Conservation (phyloP, 1,140 invertebrate genomes). For the Papilio aristodemus region DNA sequence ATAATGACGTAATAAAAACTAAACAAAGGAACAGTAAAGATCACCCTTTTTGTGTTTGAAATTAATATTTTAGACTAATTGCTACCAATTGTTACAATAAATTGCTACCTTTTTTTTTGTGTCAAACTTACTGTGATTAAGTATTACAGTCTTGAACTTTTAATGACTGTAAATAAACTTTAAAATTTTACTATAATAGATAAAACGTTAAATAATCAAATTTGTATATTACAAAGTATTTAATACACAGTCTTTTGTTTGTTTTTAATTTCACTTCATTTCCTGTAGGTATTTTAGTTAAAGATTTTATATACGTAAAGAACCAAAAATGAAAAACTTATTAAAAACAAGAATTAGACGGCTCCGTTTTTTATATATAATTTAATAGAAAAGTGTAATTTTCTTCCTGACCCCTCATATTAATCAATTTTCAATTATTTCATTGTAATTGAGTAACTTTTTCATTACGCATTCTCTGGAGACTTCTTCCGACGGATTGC, state of each 20-base stretch:
- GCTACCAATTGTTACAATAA: background rate
- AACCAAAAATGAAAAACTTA: background rate
- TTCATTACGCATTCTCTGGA: slow-evolving; percentile 16
- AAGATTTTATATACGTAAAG: background rate
- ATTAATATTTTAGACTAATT: background rate
- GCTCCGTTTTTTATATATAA: background rate
- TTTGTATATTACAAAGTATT: no score
- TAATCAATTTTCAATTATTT: slow-evolving; percentile 22
- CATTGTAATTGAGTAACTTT: slow-evolving; percentile 21
- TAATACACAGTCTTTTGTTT: no score
- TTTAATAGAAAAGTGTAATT: slow-evolving; percentile 7
- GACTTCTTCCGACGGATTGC: slow-evolving; percentile 10
- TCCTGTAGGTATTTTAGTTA: background rate
- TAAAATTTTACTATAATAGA: no score
- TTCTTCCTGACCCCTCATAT: slow-evolving; percentile 3
- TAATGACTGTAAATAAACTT: background rate
- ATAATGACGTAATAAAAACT: slow-evolving; percentile 1
- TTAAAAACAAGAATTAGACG: no score
- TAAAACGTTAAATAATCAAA: no score
- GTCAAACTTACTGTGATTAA: background rate
- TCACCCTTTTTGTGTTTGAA: background rate
- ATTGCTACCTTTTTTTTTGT: background rate
- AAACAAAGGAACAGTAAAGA: slow-evolving; percentile 4
- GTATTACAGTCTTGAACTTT: background rate
- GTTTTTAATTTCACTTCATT: no score